These are phyloP conservation scores for Diaphora mendica DNA, from an alignment of 2,888 invertebrate genomes.

Conservation along the genomic window DNA sequence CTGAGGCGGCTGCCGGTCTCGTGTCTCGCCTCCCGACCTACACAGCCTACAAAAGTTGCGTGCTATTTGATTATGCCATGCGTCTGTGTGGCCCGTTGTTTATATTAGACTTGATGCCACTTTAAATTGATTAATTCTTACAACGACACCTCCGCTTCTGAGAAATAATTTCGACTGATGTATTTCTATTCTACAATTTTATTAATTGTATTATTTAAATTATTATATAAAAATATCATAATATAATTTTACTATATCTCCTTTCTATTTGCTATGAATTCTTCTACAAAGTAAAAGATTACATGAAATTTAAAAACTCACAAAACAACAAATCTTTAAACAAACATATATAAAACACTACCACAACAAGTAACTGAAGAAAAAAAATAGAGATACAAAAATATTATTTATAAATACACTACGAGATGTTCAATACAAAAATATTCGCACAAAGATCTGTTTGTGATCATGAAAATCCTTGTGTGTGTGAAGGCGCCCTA, in stretches of 20 bases:
- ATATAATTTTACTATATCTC: not conserved
- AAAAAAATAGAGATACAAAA: constrained; percentile 6
- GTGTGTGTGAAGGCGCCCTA: constrained; percentile 79
- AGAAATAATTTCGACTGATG: constrained; percentile 53
- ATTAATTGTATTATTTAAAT: constrained; percentile 10
- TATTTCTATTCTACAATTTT: constrained; percentile 31
- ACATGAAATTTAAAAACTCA: too few relatives aligned
- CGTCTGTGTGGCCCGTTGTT: constrained; percentile 81
- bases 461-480: constrained; percentile 73
- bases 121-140: constrained; percentile 84
- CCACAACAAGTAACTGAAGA: not conserved
- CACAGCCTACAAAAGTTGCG: constrained; percentile 75
- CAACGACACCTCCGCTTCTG: constrained; percentile 74
- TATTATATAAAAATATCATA: not conserved
- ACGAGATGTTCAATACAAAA: constrained; percentile 63
- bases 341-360: not conserved
- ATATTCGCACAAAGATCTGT: constrained; percentile 57
- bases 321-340: too few relatives aligned
- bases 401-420: constrained; percentile 7
- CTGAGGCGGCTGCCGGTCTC: constrained; percentile 44
- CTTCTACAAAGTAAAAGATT: not conserved
- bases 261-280: not conserved
- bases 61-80: constrained; percentile 78
- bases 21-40: constrained; percentile 59
- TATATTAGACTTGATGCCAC: constrained; percentile 82